Evolutionary conservation across 2,113 vertebrate genomes (phyloP).

Genomic region (Numida meleagris): DNA sequence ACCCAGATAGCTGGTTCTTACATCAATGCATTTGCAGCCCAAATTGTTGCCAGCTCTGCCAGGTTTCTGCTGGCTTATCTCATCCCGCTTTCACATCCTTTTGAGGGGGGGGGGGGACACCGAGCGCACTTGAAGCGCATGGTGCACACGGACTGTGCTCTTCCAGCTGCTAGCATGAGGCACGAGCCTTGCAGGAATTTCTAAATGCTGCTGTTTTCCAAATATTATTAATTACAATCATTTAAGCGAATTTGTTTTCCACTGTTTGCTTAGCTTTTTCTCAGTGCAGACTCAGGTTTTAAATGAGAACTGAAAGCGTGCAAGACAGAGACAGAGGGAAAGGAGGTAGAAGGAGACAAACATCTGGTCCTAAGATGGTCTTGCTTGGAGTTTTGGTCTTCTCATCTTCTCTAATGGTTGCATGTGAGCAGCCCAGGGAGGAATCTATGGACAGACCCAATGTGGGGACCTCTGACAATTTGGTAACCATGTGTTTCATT

Average conservation of each 20-base stretch:
- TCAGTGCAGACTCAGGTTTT: neutral
- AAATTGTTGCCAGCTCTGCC: neutral
- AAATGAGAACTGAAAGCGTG: neutral
- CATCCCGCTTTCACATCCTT: neutral
- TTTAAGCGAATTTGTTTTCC: neutral
- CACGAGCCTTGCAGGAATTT: neutral
- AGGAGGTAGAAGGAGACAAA: neutral
- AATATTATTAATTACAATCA: neutral
- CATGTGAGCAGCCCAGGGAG: neutral
- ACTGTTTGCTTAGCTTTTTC: neutral
- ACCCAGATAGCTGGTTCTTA: neutral
- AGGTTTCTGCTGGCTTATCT: neutral
- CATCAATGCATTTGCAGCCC: neutral
- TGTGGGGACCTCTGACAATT: conserved; percentile 48
- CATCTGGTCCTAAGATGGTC: neutral
- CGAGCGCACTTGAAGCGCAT: accelerated
- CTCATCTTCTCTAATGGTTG: neutral
- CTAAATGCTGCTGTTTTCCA: neutral
- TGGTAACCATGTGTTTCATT: conserved; percentile 63
- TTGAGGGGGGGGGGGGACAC: neutral
- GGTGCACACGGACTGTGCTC: accelerated
- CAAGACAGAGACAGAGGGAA: neutral
- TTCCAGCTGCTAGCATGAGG: neutral
- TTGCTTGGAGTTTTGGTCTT: neutral
- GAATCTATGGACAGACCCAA: neutral